These are phyloP conservation scores for Pipistrellus nathusii DNA, from an alignment of 2,797 vertebrate species.

Conservation along the genomic window DNA sequence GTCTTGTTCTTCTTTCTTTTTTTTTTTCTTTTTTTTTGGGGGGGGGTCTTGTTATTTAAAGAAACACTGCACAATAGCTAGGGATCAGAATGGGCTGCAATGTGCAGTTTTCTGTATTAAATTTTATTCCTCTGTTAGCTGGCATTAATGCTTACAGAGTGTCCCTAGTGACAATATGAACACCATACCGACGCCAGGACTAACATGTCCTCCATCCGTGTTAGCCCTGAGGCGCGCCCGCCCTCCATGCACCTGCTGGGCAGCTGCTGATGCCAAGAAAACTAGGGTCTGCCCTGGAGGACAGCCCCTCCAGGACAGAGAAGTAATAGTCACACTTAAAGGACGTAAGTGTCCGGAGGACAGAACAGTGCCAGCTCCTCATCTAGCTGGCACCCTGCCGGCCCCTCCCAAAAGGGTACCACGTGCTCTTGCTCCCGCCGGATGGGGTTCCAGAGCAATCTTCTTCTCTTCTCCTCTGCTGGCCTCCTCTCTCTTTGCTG, in stretches of 20 bases:
- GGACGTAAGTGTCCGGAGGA: background rate
- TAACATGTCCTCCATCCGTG: background rate
- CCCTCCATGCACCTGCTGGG: background rate
- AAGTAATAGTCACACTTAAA: background rate
- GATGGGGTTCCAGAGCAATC: background rate
- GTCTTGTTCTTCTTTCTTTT: background rate
- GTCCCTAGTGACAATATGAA: background rate
- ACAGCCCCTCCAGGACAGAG: background rate
- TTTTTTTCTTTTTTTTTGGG: background rate
- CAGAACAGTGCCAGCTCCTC: background rate
- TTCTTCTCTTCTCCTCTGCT: background rate
- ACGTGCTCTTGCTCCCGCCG: too few relatives aligned
- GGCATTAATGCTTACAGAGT: background rate
- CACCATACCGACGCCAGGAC: too few relatives aligned
- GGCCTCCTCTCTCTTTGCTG: background rate
- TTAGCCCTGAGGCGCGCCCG: background rate
- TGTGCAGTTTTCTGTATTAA: background rate
- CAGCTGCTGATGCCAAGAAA: too few relatives aligned
- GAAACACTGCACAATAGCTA: background rate
- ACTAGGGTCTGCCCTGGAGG: background rate
- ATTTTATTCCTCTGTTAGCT: background rate
- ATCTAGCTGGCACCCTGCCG: background rate
- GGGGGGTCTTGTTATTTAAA: background rate
- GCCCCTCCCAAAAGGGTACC: background rate
- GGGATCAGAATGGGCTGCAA: accelerated